These are phyloP conservation scores for Eulithis testata DNA, from an alignment of 2,888 invertebrate species.

Conservation along the genomic window DNA sequence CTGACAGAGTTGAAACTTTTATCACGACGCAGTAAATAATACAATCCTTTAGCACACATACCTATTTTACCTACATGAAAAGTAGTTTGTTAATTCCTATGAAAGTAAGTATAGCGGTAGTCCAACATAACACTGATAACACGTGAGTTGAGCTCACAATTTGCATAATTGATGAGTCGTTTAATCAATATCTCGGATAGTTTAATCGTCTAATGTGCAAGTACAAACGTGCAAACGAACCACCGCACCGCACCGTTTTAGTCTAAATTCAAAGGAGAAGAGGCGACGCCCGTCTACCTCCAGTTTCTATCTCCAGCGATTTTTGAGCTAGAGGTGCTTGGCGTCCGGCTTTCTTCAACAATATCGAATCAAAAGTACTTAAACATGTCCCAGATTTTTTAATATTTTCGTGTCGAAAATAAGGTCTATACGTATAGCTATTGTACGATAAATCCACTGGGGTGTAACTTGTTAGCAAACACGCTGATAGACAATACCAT, in stretches of 20 bases:
- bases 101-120: too few relatives aligned
- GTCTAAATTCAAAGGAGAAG: constrained; percentile 29
- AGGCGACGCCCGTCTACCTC: constrained; percentile 15
- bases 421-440: too few relatives aligned
- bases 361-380: background rate
- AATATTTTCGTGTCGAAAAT: background rate
- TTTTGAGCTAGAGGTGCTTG: constrained; percentile 7
- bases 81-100: too few relatives aligned
- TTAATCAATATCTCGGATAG: constrained; percentile 24
- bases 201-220: constrained; percentile 18
- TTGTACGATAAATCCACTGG: too few relatives aligned
- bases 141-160: too few relatives aligned
- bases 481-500: too few relatives aligned
- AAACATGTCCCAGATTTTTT: background rate
- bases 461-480: too few relatives aligned
- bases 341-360: constrained; percentile 2
- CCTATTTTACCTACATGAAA: too few relatives aligned
- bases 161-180: constrained; percentile 4
- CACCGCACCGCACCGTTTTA: constrained; percentile 26
- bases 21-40: too few relatives aligned
- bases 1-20: too few relatives aligned
- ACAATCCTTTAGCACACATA: too few relatives aligned
- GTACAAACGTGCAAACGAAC: constrained; percentile 28
- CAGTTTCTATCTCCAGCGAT: constrained; percentile 7
- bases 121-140: too few relatives aligned